Percentiles rank a stretch among this genome's conserved stretches.
These are phyloP conservation scores for Yoshiicerus persimilis DNA, from an alignment of 1,140 invertebrate species.

Conservation along the genomic window DNA sequence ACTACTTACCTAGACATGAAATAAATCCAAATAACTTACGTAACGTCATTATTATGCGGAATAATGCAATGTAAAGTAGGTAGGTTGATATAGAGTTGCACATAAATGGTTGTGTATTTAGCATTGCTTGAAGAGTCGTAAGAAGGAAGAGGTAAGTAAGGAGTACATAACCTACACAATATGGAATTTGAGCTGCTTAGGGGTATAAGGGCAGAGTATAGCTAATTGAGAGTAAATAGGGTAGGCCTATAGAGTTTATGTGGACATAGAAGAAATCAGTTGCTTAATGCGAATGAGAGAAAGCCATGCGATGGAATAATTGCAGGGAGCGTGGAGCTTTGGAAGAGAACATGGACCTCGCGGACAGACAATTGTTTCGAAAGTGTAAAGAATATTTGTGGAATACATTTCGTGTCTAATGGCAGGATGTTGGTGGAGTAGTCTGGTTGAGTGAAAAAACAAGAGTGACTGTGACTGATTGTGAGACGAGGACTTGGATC, in stretches of 20 bases:
- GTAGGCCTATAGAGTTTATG: background rate
- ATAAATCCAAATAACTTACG: background rate
- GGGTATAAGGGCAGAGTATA: too few species aligned
- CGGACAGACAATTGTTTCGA: background rate
- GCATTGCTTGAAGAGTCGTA: too few species aligned
- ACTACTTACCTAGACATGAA: too few species aligned
- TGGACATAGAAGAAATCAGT: background rate
- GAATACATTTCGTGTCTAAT: slow-evolving; percentile 17
- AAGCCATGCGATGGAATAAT: background rate
- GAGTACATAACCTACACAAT: too few species aligned
- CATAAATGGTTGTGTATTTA: too few species aligned
- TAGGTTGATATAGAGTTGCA: too few species aligned
- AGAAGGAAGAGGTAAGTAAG: too few species aligned
- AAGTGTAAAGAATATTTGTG: slow-evolving; percentile 18
- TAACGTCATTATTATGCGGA: background rate
- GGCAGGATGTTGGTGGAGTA: background rate
- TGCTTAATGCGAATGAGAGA: background rate
- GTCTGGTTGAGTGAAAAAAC: background rate
- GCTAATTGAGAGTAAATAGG: background rate
- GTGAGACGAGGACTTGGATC: background rate
- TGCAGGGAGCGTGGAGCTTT: background rate
- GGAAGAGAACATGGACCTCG: background rate
- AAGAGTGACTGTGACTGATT: slow-evolving; percentile 17
- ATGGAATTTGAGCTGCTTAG: too few species aligned
- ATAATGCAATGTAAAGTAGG: too few species aligned